A percentile compares a stretch with the other conserved stretches of the same genome.
These are phyloP conservation scores for Deroptyus accipitrinus DNA, from an alignment of 2,113 vertebrate species.

Conservation along the genomic window DNA sequence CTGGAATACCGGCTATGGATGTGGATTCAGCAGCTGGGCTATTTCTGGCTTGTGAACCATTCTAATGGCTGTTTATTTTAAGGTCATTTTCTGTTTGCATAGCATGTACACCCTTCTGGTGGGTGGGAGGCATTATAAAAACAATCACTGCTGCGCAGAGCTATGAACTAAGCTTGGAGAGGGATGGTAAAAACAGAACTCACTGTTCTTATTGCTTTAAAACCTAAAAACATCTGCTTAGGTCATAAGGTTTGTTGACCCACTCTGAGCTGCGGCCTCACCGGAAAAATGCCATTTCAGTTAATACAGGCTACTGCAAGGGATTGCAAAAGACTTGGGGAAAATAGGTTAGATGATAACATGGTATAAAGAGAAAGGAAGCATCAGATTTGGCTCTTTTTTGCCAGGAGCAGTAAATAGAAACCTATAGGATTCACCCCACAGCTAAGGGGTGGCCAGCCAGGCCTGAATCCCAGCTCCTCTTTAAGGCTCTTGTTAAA, in stretches of 20 bases:
- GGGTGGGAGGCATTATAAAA: conserved; percentile 27
- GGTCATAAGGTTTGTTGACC: conserved; percentile 32
- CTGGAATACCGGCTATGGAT: background rate
- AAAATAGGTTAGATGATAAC: background rate
- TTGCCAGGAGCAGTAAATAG: background rate
- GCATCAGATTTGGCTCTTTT: background rate
- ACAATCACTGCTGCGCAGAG: background rate
- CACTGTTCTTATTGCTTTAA: background rate
- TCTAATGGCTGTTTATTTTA: conserved; percentile 28
- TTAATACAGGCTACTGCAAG: background rate
- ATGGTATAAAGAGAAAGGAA: background rate
- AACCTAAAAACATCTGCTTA: conserved; percentile 42
- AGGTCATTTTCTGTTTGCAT: conserved; percentile 43
- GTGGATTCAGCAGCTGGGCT: background rate
- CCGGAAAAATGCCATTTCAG: background rate
- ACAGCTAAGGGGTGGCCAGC: background rate
- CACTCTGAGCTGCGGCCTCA: background rate
- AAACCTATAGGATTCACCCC: background rate
- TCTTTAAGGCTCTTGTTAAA: background rate
- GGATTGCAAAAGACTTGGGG: background rate
- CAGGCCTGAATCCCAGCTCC: background rate
- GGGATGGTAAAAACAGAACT: conserved; percentile 37
- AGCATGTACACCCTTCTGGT: conserved; percentile 43
- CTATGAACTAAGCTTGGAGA: background rate
- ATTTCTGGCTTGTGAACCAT: conserved; percentile 8